Evolutionary conservation across 35 echinoderm and acorn worm species (phyloP), one percentile per base, ranked within the genome.

Genomic region (Ophioderma brevispina): DNA sequence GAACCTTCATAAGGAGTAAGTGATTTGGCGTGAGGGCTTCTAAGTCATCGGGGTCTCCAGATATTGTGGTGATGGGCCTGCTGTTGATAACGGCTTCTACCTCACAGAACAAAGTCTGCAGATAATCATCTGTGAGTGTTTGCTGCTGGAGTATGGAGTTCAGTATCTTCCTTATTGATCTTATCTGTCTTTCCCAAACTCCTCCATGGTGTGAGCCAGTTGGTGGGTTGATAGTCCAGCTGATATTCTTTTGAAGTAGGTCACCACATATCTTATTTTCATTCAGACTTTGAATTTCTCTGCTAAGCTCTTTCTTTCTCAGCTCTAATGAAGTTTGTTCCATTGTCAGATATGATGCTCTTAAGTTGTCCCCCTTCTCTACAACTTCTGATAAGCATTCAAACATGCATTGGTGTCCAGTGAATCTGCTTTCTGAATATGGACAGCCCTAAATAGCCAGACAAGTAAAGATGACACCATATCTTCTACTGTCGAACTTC

Each of bases 1-100:
- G 10, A 15, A 1, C 28, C 59, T 70, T 70, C 6, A 70, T 6
- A 18, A 70, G 59, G 31, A 94, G 42, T 18, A 94, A 43, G 40
- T 94, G 92, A 75, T 94, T 94, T 1, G 92, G 92, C 1, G 92
- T 94, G 15, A 94, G 36, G 30, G 92, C 80, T 30, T 89, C 92
- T 15, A 32, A 13, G 56, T 89, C 81, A 21, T 38, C 21, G 5
- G 41, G 63, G 75, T 94, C 87, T 25, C 36, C 92, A 0, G 81
- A 86, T 49, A 86, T 25, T 19, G 59, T 83, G 31, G 87, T 94
- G 17, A 94, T 35, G 32, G 92, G 87, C 33, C 92, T 39, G 6
- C 55, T 56, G 64, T 94, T 94, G 77, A 95, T 39, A 18, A 88
- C 87, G 0, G 82, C 87, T 78, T 92, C 90, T 35, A 92, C 84